Base-by-base conservation (phyloP, 2,113 vertebrate genomes). In the Charadrius vociferus region DNA sequence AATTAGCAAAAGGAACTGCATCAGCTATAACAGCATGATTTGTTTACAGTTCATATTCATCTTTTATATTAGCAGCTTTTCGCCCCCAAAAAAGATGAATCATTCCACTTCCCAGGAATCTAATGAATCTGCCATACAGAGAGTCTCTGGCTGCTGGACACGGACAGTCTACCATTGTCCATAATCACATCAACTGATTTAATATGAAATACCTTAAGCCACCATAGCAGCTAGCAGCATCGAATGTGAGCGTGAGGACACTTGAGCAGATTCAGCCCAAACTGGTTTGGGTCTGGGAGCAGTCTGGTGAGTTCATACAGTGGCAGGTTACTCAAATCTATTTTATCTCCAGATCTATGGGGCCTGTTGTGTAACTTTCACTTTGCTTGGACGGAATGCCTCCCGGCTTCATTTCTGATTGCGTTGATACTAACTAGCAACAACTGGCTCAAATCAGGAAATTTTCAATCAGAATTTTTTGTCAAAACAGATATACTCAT, bases 181-280 rank as follows among this genome's bases (percentile, higher is more conserved):
- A 0, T 20, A 15, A 10, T 53, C 56, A 41, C 55, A 59, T 37
- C 18, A 61, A 4, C 5, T 41, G 63, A 13, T 81, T 73, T 81
- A n/a, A 9, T 27, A 11, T 4, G 16, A 41, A 14, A 34, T 24
- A 14, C 23, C 11, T 32, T n/a, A 56, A 77, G 17, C 8, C 68
- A 27, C n/a, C 4, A 7, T 0, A n/a, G 30, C 23, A 41, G 18
- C 6, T 12, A 39, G 13, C 7, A 55, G 18, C 6, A 56, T 4
- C 18, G 26, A 73, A 23, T 14, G 18, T 18, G 39, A 75, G 26
- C 34, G 29, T 19, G 27, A 37, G 10, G 22, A 53, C 4, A 9
- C 20, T 53, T 52, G 34, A 59, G 63, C 3, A 22, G 14, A 52
- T 68, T 88, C 27, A 86, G n/a, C 17, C 14, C 22, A 49, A n/a